Evolutionary conservation across 2,113 vertebrate genomes (phyloP).

Genomic region (Empidonax alnorum): DNA sequence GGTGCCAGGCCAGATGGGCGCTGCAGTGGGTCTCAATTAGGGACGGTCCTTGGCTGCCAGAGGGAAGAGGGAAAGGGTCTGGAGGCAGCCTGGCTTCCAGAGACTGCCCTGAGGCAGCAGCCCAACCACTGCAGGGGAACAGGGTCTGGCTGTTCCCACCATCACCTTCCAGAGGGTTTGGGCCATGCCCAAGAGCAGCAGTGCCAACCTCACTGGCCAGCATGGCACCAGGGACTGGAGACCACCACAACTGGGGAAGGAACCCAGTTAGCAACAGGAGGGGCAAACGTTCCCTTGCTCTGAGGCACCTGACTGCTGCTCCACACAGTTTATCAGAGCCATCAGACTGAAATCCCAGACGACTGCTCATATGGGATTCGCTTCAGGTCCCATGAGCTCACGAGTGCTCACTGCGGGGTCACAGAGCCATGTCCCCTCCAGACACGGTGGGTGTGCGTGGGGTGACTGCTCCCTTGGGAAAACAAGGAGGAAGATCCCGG

Average conservation of each 20-base stretch:
- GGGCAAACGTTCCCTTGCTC: neutral
- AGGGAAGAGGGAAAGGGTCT: neutral
- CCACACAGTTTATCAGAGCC: neutral
- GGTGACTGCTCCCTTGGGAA: neutral
- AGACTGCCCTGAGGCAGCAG: neutral
- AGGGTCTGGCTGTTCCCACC: neutral
- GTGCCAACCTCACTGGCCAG: neutral
- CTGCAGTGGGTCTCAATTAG: neutral
- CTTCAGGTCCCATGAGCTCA: conserved; percentile 38
- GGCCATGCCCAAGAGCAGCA: neutral
- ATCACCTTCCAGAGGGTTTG: neutral
- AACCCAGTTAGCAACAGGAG: neutral
- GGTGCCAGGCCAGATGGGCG: neutral
- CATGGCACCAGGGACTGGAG: accelerated
- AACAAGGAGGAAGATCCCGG: conserved; percentile 6
- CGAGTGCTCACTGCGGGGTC: neutral
- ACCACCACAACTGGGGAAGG: neutral
- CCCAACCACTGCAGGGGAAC: neutral
- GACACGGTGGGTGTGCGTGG: neutral
- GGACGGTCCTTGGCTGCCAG: neutral
- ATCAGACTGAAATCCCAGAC: neutral
- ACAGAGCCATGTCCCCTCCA: neutral
- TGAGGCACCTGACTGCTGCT: neutral
- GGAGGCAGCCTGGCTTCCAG: neutral
- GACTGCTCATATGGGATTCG: neutral